A percentile compares a stretch with the other conserved stretches of the same genome.
Evolutionary conservation across 2,113 vertebrate species (phyloP).

Genomic region (Corythoichthys haematopterus): DNA sequence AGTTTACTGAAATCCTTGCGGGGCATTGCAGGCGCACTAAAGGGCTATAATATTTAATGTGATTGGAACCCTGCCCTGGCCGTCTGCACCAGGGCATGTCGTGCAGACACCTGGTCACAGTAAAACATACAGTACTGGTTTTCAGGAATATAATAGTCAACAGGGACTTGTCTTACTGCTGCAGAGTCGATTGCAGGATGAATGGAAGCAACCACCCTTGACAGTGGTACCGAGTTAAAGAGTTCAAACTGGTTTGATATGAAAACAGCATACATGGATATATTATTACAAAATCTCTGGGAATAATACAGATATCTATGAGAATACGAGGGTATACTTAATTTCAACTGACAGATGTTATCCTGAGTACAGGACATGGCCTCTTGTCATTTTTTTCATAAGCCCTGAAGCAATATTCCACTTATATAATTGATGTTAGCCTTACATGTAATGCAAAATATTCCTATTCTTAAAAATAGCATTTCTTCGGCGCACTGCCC

Average conservation of each 20-base stretch:
- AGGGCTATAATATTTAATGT: slow-evolving; percentile 28
- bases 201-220: neutral
- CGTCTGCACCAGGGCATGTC: slow-evolving; percentile 32
- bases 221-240: neutral
- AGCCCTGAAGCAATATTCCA: slow-evolving; percentile 48
- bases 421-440: slow-evolving; percentile 33
- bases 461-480: no score
- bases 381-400: slow-evolving; percentile 19
- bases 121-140: slow-evolving; percentile 4
- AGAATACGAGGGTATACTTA: no score
- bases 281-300: neutral
- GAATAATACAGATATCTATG: neutral
- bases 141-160: slow-evolving; percentile 7
- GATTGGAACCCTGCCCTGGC: slow-evolving; percentile 31
- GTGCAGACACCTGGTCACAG: slow-evolving; percentile 20
- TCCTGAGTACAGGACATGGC: slow-evolving; percentile 55
- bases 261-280: neutral
- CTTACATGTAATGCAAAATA: no score
- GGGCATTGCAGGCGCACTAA: slow-evolving; percentile 19
- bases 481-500: no score
- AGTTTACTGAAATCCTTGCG: slow-evolving; percentile 35
- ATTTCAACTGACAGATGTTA: slow-evolving; percentile 52
- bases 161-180: neutral
- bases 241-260: neutral
- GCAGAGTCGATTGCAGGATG: neutral